Percentiles rank a stretch among this genome's conserved stretches.
Evolutionary conservation across 2,113 vertebrate species (phyloP).

Genomic region (Lontra canadensis): DNA sequence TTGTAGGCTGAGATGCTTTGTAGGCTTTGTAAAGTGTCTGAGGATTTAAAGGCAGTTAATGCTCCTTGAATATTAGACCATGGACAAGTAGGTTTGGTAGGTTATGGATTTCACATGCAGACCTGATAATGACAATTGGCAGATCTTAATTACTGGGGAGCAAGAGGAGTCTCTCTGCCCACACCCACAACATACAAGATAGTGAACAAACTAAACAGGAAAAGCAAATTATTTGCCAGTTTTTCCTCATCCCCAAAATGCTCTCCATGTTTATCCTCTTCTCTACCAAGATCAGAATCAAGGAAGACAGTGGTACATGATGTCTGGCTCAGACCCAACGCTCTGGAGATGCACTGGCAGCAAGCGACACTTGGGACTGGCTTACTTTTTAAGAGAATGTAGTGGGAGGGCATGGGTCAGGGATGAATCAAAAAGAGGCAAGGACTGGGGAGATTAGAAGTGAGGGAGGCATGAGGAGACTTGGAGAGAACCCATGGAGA

Average conservation of each 20-base stretch:
- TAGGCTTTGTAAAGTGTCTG: background rate
- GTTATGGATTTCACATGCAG: background rate
- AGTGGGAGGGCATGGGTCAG: background rate
- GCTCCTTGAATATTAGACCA: background rate
- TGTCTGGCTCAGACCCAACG: background rate
- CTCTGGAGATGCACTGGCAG: background rate
- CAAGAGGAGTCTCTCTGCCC: background rate
- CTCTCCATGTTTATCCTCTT: background rate
- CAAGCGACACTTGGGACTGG: background rate
- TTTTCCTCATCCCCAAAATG: background rate
- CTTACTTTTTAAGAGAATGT: background rate
- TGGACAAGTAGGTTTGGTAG: background rate
- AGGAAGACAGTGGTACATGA: rapidly evolving
- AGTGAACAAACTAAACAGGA: background rate
- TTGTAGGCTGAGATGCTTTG: background rate
- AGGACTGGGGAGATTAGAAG: background rate
- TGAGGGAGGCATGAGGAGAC: background rate
- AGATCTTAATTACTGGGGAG: background rate
- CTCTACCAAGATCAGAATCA: background rate
- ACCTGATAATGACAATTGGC: background rate
- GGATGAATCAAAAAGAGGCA: background rate
- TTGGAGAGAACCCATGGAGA: background rate
- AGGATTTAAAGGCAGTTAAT: background rate
- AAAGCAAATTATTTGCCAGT: background rate
- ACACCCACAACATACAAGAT: background rate